These are phyloP conservation scores for Agrochola lota DNA, from an alignment of 2,888 invertebrate genomes.

Conservation along the genomic window DNA sequence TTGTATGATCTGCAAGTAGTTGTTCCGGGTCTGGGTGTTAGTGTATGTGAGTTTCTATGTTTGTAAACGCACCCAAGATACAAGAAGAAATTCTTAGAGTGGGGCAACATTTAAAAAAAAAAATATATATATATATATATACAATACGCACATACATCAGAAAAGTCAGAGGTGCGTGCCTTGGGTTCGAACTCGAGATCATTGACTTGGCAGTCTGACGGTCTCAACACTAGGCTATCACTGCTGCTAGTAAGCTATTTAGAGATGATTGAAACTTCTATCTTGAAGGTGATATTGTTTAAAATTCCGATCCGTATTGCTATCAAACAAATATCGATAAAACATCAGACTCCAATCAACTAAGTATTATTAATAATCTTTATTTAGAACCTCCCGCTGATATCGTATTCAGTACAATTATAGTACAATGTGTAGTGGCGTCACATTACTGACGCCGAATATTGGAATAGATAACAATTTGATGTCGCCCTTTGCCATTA, in stretches of 20 bases:
- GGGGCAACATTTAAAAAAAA: too few relatives aligned
- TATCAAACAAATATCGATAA: conserved; percentile 33
- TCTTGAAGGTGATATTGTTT: conserved; percentile 23
- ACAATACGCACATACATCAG: too few relatives aligned
- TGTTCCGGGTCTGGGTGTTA: too few relatives aligned
- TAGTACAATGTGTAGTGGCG: background rate
- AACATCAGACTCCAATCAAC: conserved; percentile 18
- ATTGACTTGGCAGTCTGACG: too few relatives aligned
- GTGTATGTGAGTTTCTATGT: too few relatives aligned
- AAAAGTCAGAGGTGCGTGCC: too few relatives aligned
- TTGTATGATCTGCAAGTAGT: too few relatives aligned
- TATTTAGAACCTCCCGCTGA: conserved; percentile 41
- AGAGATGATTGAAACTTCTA: background rate
- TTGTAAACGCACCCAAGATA: too few relatives aligned
- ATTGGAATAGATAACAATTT: conserved; percentile 30
- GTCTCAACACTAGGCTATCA: too few relatives aligned
- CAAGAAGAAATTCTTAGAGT: too few relatives aligned
- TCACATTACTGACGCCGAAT: conserved; percentile 12
- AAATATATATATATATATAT: too few relatives aligned
- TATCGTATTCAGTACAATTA: background rate
- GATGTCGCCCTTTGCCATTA: conserved; percentile 5
- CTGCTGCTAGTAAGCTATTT: background rate
- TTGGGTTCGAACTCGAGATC: too few relatives aligned
- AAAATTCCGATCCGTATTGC: conserved; percentile 16
- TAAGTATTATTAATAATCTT: conserved; percentile 4